Evolutionary conservation across 2,888 invertebrate species (phyloP), one percentile per base, ranked within the genome.

Genomic region (Choreutis nemorana): DNA sequence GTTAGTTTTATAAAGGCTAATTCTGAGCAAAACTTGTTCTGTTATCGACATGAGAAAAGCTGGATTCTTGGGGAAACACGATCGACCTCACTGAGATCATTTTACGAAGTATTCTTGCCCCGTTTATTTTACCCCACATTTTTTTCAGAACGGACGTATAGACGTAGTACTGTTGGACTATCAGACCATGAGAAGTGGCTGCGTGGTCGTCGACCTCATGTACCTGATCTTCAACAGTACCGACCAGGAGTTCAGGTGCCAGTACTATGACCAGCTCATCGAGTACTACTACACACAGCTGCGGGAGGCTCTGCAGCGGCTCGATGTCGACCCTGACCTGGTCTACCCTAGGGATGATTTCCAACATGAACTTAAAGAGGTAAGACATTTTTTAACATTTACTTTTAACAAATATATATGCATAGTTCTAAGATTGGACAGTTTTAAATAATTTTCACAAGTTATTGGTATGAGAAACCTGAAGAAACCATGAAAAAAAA

Each of bases 171-270:
- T 56, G 1, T 48, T 72, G 10, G 71, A 72, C 37, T 61, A 58
- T 24, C 72, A 72, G 39, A 61, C 64, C 1, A 31, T 70, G 4
- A 55, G 57, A 30, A 45, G 48, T 0, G 60, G 60, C 4, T 48
- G 55, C 22, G 56, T 55, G 0, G 40, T 55, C n/a, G 34, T 45
- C 0, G 71, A 71, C 39, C 50, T 72, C 5, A 30, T 68, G 8
- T 67, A 67, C 46, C 59, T 70, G 37, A 53, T 70, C 29, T 55
- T 61, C 42, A 40, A 55, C 2, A 58, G 67, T 14, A 51, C 68
- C 0, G 68, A 67, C 37, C 51, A 52, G 20, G 34, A 50, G 35
- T 68, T 71, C 50, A 45, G 71, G 1, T 43, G 39, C 4, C 27
- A 45, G 6, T 37, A 59, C 42, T 55, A 40, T 36, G 26, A 42